phyloP scores from a whole-genome alignment of 2,113 vertebrate species.

The Bolborhynchus lineola region DNA sequence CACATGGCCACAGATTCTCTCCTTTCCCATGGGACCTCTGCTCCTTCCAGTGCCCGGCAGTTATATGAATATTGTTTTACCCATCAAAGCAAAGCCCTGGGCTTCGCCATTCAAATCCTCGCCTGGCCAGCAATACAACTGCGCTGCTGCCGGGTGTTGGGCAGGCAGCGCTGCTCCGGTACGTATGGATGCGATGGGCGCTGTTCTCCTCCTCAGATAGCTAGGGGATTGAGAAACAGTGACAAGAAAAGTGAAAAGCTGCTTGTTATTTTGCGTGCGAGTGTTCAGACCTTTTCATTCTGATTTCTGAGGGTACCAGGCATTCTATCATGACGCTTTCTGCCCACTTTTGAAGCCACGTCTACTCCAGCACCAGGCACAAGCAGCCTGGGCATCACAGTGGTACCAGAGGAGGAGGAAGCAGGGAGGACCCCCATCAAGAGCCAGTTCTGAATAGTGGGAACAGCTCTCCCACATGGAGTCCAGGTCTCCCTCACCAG shows the following conservation, averaged over 20 bases:
- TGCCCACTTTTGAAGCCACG: not conserved
- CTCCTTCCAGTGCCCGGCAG: constrained; percentile 1
- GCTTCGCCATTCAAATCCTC: not conserved
- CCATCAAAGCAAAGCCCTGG: not conserved
- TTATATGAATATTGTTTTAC: constrained; percentile 38
- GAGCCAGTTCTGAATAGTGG: not conserved
- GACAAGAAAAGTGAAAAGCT: not conserved
- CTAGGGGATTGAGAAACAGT: not conserved
- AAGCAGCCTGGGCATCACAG: rapidly evolving
- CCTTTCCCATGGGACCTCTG: not conserved
- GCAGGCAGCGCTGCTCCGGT: not conserved
- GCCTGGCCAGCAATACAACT: not conserved
- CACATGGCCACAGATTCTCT: rapidly evolving
- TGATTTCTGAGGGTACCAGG: rapidly evolving
- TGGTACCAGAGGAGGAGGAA: not conserved
- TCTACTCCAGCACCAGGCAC: rapidly evolving
- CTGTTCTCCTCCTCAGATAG: not conserved
- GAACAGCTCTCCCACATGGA: not conserved
- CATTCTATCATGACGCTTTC: not conserved
- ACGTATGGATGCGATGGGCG: rapidly evolving
- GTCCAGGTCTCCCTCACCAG: not conserved
- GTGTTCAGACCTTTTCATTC: not conserved
- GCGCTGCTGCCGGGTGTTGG: rapidly evolving
- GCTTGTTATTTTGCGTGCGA: not conserved
- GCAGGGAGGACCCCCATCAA: not conserved